A percentile compares a stretch with the other conserved stretches of the same genome.
Evolutionary conservation across 2,113 vertebrate species (phyloP).

Genomic region (Cebidichthys violaceus): DNA sequence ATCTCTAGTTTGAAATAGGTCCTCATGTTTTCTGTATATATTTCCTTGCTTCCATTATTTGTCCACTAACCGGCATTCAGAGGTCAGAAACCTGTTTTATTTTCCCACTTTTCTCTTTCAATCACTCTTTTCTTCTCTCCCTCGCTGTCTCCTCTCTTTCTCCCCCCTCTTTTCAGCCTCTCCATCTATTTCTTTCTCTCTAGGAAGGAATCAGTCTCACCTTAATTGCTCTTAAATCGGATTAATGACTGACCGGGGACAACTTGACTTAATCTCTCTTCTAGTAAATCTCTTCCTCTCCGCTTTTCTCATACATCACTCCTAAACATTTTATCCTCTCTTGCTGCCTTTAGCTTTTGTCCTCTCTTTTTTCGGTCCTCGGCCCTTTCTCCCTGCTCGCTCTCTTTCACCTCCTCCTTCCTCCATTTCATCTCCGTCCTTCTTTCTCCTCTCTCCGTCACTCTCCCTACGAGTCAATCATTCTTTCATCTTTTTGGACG

Average conservation of each 20-base stretch:
- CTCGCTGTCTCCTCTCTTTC: slow-evolving; percentile 50
- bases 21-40: not conserved
- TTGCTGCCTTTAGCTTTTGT: slow-evolving; percentile 45
- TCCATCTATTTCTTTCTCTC: slow-evolving; percentile 78
- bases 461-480: slow-evolving; percentile 40
- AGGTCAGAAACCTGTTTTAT: slow-evolving; percentile 58
- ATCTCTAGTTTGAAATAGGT: not conserved
- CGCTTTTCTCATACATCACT: slow-evolving; percentile 73
- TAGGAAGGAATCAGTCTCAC: slow-evolving; percentile 84
- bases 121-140: slow-evolving; percentile 59
- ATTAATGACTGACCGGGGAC: slow-evolving; percentile 87
- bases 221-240: slow-evolving; percentile 87
- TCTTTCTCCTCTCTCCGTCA: slow-evolving; percentile 38
- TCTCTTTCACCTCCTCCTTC: slow-evolving; percentile 18
- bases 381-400: slow-evolving; percentile 16
- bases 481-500: slow-evolving; percentile 57
- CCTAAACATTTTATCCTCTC: slow-evolving; percentile 67
- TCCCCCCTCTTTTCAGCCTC: slow-evolving; percentile 63
- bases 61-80: slow-evolving; percentile 28
- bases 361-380: slow-evolving; percentile 25
- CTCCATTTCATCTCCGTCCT: slow-evolving; percentile 31
- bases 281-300: slow-evolving; percentile 80
- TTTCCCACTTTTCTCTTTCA: slow-evolving; percentile 70
- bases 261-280: slow-evolving; percentile 86
- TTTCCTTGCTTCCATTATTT: slow-evolving; percentile 4